A percentile compares a stretch with the other conserved stretches of the same genome.
These are phyloP conservation scores for Narcine bancroftii DNA, from an alignment of 2,113 vertebrate genomes.

Conservation along the genomic window DNA sequence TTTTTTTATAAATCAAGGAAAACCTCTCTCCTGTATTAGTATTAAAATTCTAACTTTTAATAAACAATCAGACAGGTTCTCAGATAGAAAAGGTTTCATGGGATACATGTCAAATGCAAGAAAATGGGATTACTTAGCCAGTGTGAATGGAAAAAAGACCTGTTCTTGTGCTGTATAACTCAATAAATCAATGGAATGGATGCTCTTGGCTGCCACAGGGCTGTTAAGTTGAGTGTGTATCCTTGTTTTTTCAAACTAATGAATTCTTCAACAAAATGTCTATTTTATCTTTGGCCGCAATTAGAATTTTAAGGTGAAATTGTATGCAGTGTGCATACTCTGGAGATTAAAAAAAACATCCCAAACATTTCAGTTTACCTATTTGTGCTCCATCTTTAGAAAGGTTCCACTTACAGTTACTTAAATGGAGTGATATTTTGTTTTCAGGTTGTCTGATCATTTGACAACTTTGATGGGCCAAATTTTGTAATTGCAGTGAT, in stretches of 20 bases:
- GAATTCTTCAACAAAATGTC: neutral
- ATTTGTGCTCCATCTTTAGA: neutral
- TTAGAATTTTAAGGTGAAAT: neutral
- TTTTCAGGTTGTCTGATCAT: neutral
- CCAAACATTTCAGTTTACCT: neutral
- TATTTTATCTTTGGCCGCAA: neutral
- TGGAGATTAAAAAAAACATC: neutral
- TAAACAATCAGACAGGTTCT: no score
- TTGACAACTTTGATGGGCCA: neutral
- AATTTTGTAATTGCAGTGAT: no score
- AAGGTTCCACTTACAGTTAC: neutral
- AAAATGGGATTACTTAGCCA: no score
- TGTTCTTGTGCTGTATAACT: no score
- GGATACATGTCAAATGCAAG: no score
- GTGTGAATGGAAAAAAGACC: no score
- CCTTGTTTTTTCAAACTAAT: neutral
- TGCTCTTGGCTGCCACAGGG: neutral
- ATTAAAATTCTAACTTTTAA: no score
- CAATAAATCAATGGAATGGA: no score
- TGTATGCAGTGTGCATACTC: neutral
- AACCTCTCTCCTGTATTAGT: no score
- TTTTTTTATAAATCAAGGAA: no score
- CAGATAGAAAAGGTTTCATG: no score
- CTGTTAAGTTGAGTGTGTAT: neutral
- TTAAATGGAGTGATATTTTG: neutral